Evolutionary conservation across 2,113 vertebrate species (phyloP).

Genomic region (Zosterops hypoxanthus): DNA sequence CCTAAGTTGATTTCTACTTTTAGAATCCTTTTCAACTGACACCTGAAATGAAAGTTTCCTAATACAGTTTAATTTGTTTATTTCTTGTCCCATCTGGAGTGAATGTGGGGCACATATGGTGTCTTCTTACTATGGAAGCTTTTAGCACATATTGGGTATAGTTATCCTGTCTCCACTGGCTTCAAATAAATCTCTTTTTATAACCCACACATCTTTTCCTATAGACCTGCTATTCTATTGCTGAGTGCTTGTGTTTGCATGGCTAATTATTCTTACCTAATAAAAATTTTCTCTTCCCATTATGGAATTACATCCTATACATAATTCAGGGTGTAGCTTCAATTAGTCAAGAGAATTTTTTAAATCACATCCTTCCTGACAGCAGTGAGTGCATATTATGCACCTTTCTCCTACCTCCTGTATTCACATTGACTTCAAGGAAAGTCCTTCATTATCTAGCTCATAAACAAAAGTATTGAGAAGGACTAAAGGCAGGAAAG

Average conservation of each 20-base stretch:
- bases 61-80: background rate
- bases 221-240: background rate
- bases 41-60: background rate
- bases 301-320: background rate
- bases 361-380: background rate
- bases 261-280: background rate
- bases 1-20: background rate
- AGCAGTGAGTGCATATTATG: background rate
- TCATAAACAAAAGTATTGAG: background rate
- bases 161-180: background rate
- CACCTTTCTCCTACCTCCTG: background rate
- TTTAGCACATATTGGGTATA: background rate
- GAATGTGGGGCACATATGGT: background rate
- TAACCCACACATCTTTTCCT: background rate
- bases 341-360: constrained; percentile 12
- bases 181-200: constrained; percentile 14
- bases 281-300: background rate
- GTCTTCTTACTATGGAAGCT: background rate
- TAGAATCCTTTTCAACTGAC: background rate
- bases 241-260: background rate
- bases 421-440: background rate
- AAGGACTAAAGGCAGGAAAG: background rate
- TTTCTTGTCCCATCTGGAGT: background rate
- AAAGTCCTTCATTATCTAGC: background rate
- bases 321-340: constrained; percentile 7